Evolutionary conservation across 2,797 vertebrate genomes (phyloP).

Genomic region (Mus spretus): DNA sequence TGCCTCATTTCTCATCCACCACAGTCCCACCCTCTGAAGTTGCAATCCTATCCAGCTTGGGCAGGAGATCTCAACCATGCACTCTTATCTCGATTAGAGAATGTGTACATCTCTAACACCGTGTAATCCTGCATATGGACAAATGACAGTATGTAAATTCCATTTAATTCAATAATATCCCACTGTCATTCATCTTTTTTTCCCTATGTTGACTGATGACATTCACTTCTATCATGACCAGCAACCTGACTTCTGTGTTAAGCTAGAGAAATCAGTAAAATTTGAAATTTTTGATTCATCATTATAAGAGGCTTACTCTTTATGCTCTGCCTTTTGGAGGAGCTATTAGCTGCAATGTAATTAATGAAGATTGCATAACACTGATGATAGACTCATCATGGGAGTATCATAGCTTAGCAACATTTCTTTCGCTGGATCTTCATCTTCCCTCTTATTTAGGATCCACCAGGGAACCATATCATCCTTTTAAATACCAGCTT

Average conservation of each 20-base stretch:
- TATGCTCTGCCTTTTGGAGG: conserved; percentile 15
- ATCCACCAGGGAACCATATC: conserved; percentile 47
- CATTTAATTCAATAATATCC: not conserved
- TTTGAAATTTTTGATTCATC: conserved; percentile 1
- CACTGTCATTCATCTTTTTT: not conserved
- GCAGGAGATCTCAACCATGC: not conserved
- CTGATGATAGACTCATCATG: conserved; percentile 47
- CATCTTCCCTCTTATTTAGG: conserved; percentile 22
- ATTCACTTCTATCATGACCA: conserved; percentile 23
- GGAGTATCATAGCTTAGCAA: conserved; percentile 56
- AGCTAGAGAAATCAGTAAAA: not conserved
- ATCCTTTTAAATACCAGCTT: conserved; percentile 60
- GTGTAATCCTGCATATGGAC: not conserved
- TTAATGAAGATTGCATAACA: conserved; percentile 51
- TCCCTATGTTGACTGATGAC: not conserved
- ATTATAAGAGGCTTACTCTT: not conserved
- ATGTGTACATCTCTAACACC: not conserved
- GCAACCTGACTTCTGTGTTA: not conserved
- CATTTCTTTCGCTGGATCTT: not conserved
- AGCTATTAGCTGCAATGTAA: conserved; percentile 22
- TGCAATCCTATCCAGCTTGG: not conserved
- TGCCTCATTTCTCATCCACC: not conserved
- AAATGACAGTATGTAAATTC: not conserved
- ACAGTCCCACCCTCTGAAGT: not conserved
- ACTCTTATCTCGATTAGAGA: not conserved